Base-by-base conservation (phyloP, 2,113 vertebrate genomes). In the Loxodonta africana region DNA sequence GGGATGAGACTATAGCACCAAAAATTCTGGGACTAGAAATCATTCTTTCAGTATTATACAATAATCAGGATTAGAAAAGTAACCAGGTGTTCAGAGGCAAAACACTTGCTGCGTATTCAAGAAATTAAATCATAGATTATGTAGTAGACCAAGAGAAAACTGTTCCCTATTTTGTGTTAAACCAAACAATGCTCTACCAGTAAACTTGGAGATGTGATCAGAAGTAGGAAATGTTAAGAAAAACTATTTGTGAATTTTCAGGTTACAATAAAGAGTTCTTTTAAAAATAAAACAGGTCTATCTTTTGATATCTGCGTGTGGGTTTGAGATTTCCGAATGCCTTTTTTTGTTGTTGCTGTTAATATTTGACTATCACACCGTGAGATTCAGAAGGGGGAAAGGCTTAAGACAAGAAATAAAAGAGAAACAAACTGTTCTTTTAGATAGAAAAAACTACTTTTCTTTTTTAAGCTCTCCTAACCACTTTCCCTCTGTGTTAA, bases 51-150 rank as follows among this genome's bases (percentile, higher is more conserved):
- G 62, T 57, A 48, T 83, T 90, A 78, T 8, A 77, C n/a, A 82
- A 41, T 48, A 82, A 94, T 83, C 5, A 25, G 23, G 41, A 91
- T 78, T 41, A 95, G 37, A 91, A 91, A 82, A 57, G 67, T 63
- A 96, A 94, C 33, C 57, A 91, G 94, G 2, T 69, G 63, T 80
- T 90, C 37, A 71, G 51, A 83, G 33, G 28, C 51, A 96, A 95
- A 97, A 37, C 6, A 17, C 41, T 74, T 71, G 17, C 28, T 67
- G 53, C 82, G 91, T n/a, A 90, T 41, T 51, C n/a, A 83, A 86
- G 57, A 94, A 96, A 77, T n/a, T 48, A 78, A 90, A 67, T 65
- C 51, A 82, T 53, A 77, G 18, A 51, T 33, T 83, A 51, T 18
- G 1, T 37, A 92, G n/a, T 0, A 6, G 15, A 71, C 0, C 11